phyloP scores from a whole-genome alignment of 2,888 invertebrate genomes.

The Mycogona germanica region DNA sequence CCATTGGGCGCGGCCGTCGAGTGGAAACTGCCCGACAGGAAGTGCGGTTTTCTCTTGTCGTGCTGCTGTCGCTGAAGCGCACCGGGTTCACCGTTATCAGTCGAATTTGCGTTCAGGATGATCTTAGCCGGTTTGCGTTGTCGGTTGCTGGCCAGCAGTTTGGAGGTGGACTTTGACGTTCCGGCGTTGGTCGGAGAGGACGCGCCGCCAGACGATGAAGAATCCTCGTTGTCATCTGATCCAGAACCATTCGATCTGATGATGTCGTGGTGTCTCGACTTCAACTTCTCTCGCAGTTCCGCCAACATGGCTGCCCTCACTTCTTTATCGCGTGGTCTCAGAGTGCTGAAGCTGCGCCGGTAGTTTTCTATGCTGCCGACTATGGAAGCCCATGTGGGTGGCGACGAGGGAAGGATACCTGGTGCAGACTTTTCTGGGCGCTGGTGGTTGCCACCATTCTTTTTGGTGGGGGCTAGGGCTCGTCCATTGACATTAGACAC shows the following conservation, averaged over 20 bases:
- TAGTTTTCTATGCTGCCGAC: conserved; percentile 11
- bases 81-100: neutral
- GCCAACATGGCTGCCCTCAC: conserved; percentile 10
- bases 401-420: too few relatives aligned
- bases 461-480: too few relatives aligned
- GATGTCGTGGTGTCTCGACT: neutral
- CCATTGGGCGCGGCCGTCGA: too few relatives aligned
- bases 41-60: too few relatives aligned
- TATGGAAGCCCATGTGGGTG: conserved; percentile 10
- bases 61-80: neutral
- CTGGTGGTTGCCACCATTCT: neutral
- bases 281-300: conserved; percentile 9
- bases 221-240: too few relatives aligned
- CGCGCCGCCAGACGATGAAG: neutral
- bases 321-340: conserved; percentile 6
- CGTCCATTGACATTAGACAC: too few relatives aligned
- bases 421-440: too few relatives aligned
- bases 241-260: neutral
- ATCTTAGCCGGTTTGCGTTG: conserved; percentile 14
- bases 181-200: neutral
- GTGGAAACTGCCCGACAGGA: too few relatives aligned
- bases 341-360: neutral
- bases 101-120: neutral
- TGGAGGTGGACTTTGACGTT: neutral
- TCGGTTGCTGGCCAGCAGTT: conserved; percentile 8